Base-by-base conservation (phyloP, 2,888 invertebrate species). In the Sminthurinus aureus region DNA sequence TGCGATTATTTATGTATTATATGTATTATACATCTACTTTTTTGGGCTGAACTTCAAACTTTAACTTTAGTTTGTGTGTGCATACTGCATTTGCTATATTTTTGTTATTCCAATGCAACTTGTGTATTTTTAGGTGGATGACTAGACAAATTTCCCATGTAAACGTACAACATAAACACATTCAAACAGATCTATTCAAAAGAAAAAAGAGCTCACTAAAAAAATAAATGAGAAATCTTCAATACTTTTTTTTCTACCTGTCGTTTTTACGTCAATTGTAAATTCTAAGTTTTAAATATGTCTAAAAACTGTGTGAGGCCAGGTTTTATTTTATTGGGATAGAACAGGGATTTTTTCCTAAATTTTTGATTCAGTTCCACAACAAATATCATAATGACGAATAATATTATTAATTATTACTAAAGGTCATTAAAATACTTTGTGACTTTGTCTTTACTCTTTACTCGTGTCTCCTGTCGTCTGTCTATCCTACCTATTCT, bases 121-220 rank as follows among this genome's bases (percentile, higher is more conserved):
- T 18, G n/a, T n/a, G 9, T 64, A 22, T 69, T n/a, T 69, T 22
- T 71, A 26, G 22, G 6, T 13, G 24, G 26, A 24, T 77, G 77
- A 77, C 77, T 77, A 52, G 77, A 77, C 77, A 77, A 58, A 77
- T 58, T 77, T 58, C 20, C 75, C 51, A 22, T 77, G 9, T 58
- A 58, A 58, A 58, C 9, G 15, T 58, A 58, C 58, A 58, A 58
- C 15, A 58, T 9, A 15, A 58, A 11, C 9, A 38, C 38, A 38
- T n/a, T n/a, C n/a, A n/a, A n/a, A n/a, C n/a, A n/a, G n/a, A n/a
- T n/a, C n/a, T n/a, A n/a, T n/a, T n/a, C n/a, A n/a, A n/a, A n/a
- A n/a, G n/a, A 38, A 38, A 0, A 58, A 58, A 18, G 58, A 15
- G 9, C 9, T 2, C 13, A 58, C 18, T 58, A 58, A 58, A 58